These are phyloP conservation scores for Zaprionus ghesquierei DNA, from an alignment of 1,140 invertebrate species.

Conservation along the genomic window DNA sequence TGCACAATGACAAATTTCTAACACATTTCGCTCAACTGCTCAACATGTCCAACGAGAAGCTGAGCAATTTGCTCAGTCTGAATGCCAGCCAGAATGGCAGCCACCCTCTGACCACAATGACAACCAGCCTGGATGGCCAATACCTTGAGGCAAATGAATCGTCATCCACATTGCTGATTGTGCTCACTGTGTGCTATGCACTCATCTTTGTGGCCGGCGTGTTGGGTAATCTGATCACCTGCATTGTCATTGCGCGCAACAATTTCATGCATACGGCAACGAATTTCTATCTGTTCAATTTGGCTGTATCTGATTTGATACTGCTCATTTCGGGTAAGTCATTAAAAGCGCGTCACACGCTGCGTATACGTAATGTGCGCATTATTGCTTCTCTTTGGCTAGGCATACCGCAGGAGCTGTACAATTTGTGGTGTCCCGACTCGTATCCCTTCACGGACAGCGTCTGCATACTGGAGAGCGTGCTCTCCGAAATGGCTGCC, in stretches of 20 bases:
- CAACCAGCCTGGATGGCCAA: constrained; percentile 22
- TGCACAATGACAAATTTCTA: constrained; percentile 71
- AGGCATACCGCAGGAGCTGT: constrained; percentile 90
- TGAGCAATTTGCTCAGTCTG: constrained; percentile 63
- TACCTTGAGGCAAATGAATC: constrained; percentile 72
- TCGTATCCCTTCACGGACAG: constrained; percentile 90
- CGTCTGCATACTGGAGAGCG: constrained; percentile 89
- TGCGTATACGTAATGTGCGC: constrained; percentile 44
- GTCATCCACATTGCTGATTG: constrained; percentile 85
- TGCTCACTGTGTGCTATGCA: constrained; percentile 87
- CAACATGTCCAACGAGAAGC: constrained; percentile 76
- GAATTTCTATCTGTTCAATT: constrained; percentile 93
- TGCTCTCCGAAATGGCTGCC: constrained; percentile 91
- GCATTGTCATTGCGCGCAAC: constrained; percentile 91
- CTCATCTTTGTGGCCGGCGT: constrained; percentile 91
- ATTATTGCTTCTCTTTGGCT: not conserved
- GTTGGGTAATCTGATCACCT: constrained; percentile 92
- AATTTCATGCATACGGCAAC: constrained; percentile 91
- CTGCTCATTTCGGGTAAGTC: constrained; percentile 86
- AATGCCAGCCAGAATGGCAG: constrained; percentile 48
- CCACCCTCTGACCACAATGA: constrained; percentile 6
- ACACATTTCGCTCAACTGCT: constrained; percentile 75
- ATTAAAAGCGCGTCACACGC: not conserved
- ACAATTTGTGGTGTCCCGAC: constrained; percentile 89
- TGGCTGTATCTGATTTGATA: constrained; percentile 93